Evolutionary conservation across 2,797 vertebrate genomes (phyloP).

Genomic region (Lagorchestes hirsutus): DNA sequence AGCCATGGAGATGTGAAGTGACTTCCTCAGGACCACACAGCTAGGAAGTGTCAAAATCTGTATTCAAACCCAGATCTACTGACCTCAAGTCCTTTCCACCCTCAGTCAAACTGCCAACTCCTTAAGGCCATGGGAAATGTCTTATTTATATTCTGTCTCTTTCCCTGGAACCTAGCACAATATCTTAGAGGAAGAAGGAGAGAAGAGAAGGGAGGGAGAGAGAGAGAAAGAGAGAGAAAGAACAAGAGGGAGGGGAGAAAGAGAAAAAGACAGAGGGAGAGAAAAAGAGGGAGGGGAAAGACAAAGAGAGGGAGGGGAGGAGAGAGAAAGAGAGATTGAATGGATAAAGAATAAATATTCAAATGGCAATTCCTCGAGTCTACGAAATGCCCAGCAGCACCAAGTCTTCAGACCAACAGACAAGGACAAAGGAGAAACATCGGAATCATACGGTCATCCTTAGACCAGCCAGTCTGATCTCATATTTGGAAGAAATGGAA

Average conservation of each 20-base stretch:
- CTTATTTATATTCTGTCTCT: constrained; percentile 22
- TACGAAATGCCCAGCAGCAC: background rate
- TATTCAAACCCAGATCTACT: background rate
- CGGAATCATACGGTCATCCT: background rate
- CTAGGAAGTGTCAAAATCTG: background rate
- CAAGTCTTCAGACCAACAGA: background rate
- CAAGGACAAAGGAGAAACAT: background rate
- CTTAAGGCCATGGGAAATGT: background rate
- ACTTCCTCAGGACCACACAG: background rate
- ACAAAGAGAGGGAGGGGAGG: background rate
- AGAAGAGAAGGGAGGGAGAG: background rate
- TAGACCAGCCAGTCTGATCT: background rate
- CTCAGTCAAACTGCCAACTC: background rate
- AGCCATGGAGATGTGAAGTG: background rate
- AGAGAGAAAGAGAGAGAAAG: no score
- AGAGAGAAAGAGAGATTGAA: background rate
- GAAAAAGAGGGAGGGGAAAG: background rate
- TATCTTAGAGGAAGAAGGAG: background rate
- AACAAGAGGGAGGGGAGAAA: no score
- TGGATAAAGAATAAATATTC: background rate
- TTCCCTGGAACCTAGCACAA: constrained; percentile 17
- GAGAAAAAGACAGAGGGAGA: no score
- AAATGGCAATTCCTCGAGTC: background rate
- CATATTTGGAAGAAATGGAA: background rate
- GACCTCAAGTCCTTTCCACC: background rate